A percentile compares a stretch with the other conserved stretches of the same genome.
Evolutionary conservation across 2,113 vertebrate species (phyloP).

Genomic region (Carlito syrichta): DNA sequence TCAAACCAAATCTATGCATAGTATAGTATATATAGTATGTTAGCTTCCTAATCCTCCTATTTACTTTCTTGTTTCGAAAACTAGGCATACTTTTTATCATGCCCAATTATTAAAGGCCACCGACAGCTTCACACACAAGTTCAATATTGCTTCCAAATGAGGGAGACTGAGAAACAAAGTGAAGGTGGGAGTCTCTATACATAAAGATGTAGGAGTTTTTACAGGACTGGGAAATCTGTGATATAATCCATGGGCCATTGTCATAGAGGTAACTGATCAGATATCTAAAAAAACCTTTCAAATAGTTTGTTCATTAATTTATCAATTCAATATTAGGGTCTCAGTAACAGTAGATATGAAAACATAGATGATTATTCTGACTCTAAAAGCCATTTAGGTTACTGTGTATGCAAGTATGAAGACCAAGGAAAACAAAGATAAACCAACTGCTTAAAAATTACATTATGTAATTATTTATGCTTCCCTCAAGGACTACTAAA

Average conservation of each 20-base stretch:
- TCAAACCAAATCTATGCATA: background rate
- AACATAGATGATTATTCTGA: background rate
- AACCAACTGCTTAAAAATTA: background rate
- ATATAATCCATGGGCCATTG: background rate
- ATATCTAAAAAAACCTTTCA: background rate
- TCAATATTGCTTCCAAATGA: background rate
- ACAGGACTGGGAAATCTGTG: background rate
- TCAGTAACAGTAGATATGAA: background rate
- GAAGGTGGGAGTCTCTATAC: accelerated
- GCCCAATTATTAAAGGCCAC: background rate
- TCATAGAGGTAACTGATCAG: background rate
- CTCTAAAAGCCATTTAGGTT: background rate
- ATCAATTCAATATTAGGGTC: background rate
- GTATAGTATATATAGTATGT: too few species aligned
- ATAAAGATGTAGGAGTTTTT: background rate
- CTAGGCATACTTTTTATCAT: background rate
- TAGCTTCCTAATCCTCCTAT: background rate
- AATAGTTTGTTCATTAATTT: background rate
- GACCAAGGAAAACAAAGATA: background rate
- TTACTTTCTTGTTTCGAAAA: background rate
- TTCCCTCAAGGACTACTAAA: background rate
- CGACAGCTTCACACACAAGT: background rate
- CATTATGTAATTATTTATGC: background rate
- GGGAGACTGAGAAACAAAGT: background rate
- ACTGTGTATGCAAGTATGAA: background rate